Percentiles rank a stretch among this genome's conserved stretches.
These are phyloP conservation scores for Pogoniulus pusillus DNA, from an alignment of 2,797 vertebrate genomes.

Conservation along the genomic window DNA sequence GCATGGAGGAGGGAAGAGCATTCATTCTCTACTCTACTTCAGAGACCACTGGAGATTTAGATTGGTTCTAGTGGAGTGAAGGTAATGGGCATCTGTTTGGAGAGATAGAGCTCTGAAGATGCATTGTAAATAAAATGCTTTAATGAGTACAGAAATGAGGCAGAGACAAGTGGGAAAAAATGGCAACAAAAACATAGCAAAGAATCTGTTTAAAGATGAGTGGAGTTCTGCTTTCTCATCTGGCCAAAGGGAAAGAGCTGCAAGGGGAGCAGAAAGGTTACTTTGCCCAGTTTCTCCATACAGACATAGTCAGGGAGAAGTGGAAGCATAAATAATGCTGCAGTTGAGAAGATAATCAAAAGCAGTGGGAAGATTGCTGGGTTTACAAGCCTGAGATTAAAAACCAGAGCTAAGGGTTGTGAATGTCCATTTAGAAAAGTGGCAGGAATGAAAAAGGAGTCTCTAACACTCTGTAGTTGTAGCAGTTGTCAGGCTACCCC, in stretches of 20 bases:
- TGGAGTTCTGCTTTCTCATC: background rate
- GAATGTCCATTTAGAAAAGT: background rate
- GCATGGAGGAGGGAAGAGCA: background rate
- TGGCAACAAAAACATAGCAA: background rate
- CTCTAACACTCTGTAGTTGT: background rate
- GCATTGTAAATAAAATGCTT: background rate
- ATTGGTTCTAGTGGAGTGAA: background rate
- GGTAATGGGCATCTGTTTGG: background rate
- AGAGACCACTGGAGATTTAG: background rate
- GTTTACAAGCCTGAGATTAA: background rate
- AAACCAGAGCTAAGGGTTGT: background rate
- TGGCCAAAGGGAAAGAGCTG: background rate
- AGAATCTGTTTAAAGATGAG: background rate
- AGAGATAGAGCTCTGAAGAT: background rate
- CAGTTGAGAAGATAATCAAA: background rate
- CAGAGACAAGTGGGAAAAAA: background rate
- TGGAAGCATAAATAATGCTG: background rate
- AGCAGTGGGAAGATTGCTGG: background rate
- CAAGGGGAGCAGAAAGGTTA: background rate
- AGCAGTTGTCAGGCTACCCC: accelerated
- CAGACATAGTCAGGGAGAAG: background rate
- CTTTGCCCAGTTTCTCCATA: background rate
- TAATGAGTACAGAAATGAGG: background rate
- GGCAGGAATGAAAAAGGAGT: background rate
- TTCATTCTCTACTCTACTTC: background rate